Evolutionary conservation across 1,140 invertebrate species (phyloP), one percentile per base, ranked within the genome.

Genomic region (Choristoneura fumiferana): DNA sequence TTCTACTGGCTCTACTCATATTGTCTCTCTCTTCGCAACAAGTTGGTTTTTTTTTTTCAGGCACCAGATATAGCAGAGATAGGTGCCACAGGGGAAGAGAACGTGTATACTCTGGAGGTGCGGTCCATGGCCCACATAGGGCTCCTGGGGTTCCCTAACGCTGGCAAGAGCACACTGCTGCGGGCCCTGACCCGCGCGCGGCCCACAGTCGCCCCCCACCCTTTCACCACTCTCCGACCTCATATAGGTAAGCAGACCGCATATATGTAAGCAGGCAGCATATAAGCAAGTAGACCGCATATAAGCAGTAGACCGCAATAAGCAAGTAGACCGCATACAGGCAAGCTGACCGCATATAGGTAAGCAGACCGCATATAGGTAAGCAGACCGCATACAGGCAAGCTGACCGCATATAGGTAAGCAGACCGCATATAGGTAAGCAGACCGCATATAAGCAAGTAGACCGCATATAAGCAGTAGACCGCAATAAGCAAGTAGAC

Each of bases 111-210:
- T 0, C 75, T 99, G 1, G 98, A 99, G 90, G 87, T 99, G 40
- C 93, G 94, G 69, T 96, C 95, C 35, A 98, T 99, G 93, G 98
- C 98, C 2, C 95, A 99, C 84, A 91, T 98, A 65, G 98, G 98
- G 60, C 83, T 99, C 72, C 95, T 99, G 72, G 98, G 98, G 0
- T 95, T 98, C 87, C 98, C 98, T 29, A 99, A 99, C 92, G 98
- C 97, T 53, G 98, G 98, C 0, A 99, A 99, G 90, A 98, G 97
- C 69, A 97, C 98, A 0, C 87, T 99, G 33, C 90, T 99, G 0
- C 91, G 96, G 70, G 95, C 97, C 0, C 92, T 99, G 53, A 95
- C 97, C 0, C 89, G 98, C 60, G 98, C 98, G 0, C 92, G 95
- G 57, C 98, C 98, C 0, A 98, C 98, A 86, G 95, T 99, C 4